Percentiles rank a stretch among this genome's conserved stretches.
phyloP scores from a whole-genome alignment of 2,888 invertebrate species.

The Criorhina ranunculi region DNA sequence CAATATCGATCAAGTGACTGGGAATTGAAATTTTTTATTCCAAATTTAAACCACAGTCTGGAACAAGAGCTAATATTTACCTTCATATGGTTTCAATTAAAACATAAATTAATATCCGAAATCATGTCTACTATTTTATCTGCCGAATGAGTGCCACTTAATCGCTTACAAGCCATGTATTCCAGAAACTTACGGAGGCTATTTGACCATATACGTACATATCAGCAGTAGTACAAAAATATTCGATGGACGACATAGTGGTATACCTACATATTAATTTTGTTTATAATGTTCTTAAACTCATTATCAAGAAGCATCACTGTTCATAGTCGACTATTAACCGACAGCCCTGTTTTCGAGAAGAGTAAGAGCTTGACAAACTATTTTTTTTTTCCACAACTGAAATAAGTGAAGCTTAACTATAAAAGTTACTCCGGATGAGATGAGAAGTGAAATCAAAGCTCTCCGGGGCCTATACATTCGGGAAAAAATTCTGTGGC shows the following conservation, averaged over 20 bases:
- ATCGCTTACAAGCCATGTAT: constrained; percentile 18
- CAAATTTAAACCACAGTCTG: no score
- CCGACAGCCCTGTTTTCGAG: constrained; percentile 1
- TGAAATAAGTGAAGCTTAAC: no score
- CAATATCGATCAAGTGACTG: no score
- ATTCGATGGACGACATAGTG: background rate
- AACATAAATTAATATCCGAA: background rate
- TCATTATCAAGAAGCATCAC: background rate
- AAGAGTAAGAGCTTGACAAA: no score
- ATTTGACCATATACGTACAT: constrained; percentile 2
- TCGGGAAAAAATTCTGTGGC: no score
- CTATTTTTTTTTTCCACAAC: no score
- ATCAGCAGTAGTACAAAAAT: constrained; percentile 16
- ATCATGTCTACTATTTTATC: constrained; percentile 7
- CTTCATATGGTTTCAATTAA: background rate
- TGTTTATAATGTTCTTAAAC: background rate
- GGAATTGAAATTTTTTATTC: no score
- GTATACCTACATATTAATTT: no score
- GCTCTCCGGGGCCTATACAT: no score
- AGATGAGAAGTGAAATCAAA: no score
- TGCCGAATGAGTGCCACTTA: constrained; percentile 21
- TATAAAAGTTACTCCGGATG: no score
- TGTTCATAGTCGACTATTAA: background rate
- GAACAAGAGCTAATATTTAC: background rate
- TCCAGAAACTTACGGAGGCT: background rate